These are phyloP conservation scores for Drosophila suzukii DNA, from an alignment of 1,140 invertebrate species.

Conservation along the genomic window DNA sequence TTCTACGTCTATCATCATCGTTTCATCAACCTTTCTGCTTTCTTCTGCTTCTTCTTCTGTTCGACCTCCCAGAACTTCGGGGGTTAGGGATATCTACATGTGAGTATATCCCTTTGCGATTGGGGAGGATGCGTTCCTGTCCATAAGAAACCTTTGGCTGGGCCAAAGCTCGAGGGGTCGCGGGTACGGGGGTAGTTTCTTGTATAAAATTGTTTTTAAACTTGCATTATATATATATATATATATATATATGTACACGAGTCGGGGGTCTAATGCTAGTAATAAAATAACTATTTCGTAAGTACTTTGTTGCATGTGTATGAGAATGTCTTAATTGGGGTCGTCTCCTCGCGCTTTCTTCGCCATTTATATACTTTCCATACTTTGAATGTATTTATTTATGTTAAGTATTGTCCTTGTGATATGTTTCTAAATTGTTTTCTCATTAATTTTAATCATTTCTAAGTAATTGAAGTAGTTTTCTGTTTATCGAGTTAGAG, in stretches of 20 bases:
- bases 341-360: conserved; percentile 8
- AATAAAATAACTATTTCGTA: conserved; percentile 80
- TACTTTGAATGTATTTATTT: conserved; percentile 71
- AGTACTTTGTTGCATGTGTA: conserved; percentile 64
- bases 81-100: not conserved
- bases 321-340: conserved; percentile 55
- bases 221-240: conserved; percentile 53
- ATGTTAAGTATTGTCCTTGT: conserved; percentile 84
- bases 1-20: conserved; percentile 38
- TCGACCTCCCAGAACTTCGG: conserved; percentile 4
- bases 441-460: conserved; percentile 80
- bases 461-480: conserved; percentile 83
- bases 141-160: conserved; percentile 48
- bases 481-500: conserved; percentile 79
- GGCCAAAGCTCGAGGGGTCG: conserved; percentile 57
- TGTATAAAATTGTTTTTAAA: conserved; percentile 76
- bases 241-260: conserved; percentile 58
- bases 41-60: not conserved
- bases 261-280: conserved; percentile 60
- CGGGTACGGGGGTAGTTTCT: conserved; percentile 31
- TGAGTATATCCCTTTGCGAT: conserved; percentile 8
- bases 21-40: conserved; percentile 11
- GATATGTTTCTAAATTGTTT: conserved; percentile 84
- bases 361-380: conserved; percentile 31
- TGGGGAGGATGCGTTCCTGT: conserved; percentile 16